Evolutionary conservation across 2,888 invertebrate genomes (phyloP), one percentile per base, ranked within the genome.

Genomic region (Cosmopolites sordidus): DNA sequence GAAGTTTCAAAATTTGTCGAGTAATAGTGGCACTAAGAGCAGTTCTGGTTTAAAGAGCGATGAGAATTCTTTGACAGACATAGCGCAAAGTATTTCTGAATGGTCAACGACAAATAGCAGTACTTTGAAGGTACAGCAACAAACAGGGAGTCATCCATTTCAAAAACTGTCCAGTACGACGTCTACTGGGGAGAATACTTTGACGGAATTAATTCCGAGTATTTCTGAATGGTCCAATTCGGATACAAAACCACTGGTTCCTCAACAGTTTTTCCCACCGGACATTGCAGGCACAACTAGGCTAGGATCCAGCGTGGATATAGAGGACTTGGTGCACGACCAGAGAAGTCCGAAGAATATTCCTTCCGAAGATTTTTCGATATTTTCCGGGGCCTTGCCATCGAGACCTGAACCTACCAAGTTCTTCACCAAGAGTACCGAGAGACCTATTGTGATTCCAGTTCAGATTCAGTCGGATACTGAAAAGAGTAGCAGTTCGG

Each of bases 221-320:
- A 85, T 88, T 62, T 87, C 88, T 1, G 89, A 89, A 58, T 88
- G 89, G 87, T 87, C 89, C 0, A 85, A 84, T 1, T 86, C 88
- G 41, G 73, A 73, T 50, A 16, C 40, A 11, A 86, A 86, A 59
- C 87, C 87, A 0, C 76, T 87, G 11, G 80, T 86, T 22, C 82
- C 83, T 2, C 83, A 84, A 29, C 66, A 66, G 42, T 69, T 69
- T 59, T 73, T 69, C 54, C 22, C 57, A 6, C 43, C 59, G 1
- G 29, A 38, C 18, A 48, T 62, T 9, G 55, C 64, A 3, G 66
- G 66, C 27, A 59, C 67, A 12, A 48, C 64, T 9, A 62, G 73
- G 51, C 59, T 73, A 53, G 71, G 72, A 12, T 72, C 72, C 1
- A 72, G 70, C 44, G 64, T 72, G 6, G 71, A 73, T 38, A 68